Evolutionary conservation across 2,888 invertebrate species (phyloP).

Genomic region (Geotrupes spiniger): DNA sequence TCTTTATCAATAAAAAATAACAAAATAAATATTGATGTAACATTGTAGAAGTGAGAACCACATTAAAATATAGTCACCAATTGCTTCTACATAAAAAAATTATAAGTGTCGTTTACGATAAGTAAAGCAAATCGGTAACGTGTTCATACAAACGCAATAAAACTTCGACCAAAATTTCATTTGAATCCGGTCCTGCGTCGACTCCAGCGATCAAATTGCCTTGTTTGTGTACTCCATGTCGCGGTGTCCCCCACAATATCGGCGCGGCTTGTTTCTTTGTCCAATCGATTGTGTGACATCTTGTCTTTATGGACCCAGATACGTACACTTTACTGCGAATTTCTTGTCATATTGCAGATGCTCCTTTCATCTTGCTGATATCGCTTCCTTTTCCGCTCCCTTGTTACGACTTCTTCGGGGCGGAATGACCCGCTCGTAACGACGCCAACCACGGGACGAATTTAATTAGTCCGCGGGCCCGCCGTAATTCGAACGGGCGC

Average conservation of each 20-base stretch:
- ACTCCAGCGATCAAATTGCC: constrained; percentile 42
- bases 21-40: too few species aligned
- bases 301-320: constrained; percentile 48
- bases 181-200: constrained; percentile 22
- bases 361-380: constrained; percentile 29
- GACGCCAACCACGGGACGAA: constrained; percentile 15
- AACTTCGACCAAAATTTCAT: too few species aligned
- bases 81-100: too few species aligned
- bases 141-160: too few species aligned
- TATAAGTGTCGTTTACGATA: too few species aligned
- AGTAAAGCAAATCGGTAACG: too few species aligned
- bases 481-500: background rate
- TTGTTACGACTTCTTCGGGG: constrained; percentile 15
- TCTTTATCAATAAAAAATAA: too few species aligned
- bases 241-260: constrained; percentile 39
- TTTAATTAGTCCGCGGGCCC: constrained; percentile 20
- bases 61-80: too few species aligned
- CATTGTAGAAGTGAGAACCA: too few species aligned
- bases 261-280: constrained; percentile 44
- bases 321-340: constrained; percentile 40
- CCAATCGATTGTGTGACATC: constrained; percentile 51
- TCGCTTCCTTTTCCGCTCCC: constrained; percentile 23
- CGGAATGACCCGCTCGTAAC: constrained; percentile 7
- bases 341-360: constrained; percentile 41
- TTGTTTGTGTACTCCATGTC: constrained; percentile 44